These are phyloP conservation scores for Drosophila greeni DNA, from an alignment of 2,888 invertebrate genomes.

Conservation along the genomic window DNA sequence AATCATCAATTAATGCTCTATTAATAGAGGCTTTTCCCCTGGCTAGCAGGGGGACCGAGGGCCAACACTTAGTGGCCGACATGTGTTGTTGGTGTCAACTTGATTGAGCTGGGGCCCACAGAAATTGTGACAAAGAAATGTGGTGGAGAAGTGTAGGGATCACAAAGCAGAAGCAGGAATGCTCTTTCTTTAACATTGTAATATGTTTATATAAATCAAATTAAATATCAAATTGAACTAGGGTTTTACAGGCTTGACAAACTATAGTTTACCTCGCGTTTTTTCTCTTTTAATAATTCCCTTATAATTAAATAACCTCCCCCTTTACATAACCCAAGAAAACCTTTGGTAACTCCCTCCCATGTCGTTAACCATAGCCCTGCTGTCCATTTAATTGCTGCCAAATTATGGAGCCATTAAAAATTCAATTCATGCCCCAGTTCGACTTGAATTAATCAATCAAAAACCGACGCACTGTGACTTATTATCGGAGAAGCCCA, in stretches of 20 bases:
- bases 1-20: conserved; percentile 77
- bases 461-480: conserved; percentile 49
- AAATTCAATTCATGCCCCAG: conserved; percentile 67
- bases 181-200: neutral
- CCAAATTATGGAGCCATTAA: conserved; percentile 64
- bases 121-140: conserved; percentile 36
- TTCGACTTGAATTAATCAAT: conserved; percentile 66
- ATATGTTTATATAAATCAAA: too few relatives aligned
- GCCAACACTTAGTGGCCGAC: conserved; percentile 64
- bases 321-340: neutral
- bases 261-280: too few relatives aligned
- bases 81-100: conserved; percentile 72
- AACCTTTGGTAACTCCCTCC: neutral
- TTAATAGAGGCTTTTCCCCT: conserved; percentile 64
- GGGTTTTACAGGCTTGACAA: neutral
- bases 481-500: conserved; percentile 35
- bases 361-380: conserved; percentile 15
- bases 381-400: conserved; percentile 53
- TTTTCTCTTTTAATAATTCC: neutral
- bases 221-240: neutral
- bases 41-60: neutral
- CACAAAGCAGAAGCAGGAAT: conserved; percentile 21
- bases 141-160: neutral
- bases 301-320: neutral
- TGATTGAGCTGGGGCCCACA: conserved; percentile 57